Percentiles rank a stretch among this genome's conserved stretches.
phyloP scores from a whole-genome alignment of 1,140 invertebrate species.

The Drosophila eugracilis region DNA sequence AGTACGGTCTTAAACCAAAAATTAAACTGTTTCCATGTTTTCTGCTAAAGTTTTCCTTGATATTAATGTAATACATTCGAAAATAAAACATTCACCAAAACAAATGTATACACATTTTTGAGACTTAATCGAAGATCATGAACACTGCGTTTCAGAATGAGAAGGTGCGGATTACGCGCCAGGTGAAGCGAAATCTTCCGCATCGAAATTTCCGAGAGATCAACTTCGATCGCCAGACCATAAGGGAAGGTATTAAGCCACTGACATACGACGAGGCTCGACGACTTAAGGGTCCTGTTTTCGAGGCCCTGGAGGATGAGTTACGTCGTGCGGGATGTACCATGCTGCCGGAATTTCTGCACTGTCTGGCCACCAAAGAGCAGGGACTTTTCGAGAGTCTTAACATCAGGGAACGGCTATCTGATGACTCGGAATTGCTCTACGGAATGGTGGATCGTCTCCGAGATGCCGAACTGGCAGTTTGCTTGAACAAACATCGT shows the following conservation, averaged over 20 bases:
- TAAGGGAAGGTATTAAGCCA: slow-evolving; percentile 36
- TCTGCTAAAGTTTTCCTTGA: too few species aligned
- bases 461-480: slow-evolving; percentile 52
- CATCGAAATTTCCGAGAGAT: slow-evolving; percentile 66
- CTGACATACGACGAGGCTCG: slow-evolving; percentile 47
- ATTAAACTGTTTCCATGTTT: too few species aligned
- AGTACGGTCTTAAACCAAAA: not conserved
- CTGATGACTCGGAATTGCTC: slow-evolving; percentile 53
- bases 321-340: slow-evolving; percentile 53
- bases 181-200: slow-evolving; percentile 55
- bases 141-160: slow-evolving; percentile 48
- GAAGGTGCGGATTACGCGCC: slow-evolving; percentile 39
- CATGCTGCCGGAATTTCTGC: slow-evolving; percentile 60
- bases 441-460: slow-evolving; percentile 55
- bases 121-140: not conserved
- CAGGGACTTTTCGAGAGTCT: slow-evolving; percentile 48
- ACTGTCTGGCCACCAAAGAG: slow-evolving; percentile 67
- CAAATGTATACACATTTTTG: not conserved
- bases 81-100: not conserved
- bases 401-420: slow-evolving; percentile 58
- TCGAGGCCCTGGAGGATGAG: slow-evolving; percentile 59
- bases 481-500: slow-evolving; percentile 20
- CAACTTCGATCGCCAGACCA: slow-evolving; percentile 58
- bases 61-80: not conserved
- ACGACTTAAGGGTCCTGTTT: slow-evolving; percentile 49